Evolutionary conservation across 2,888 invertebrate species (phyloP).

Genomic region (Sthenelais limicola): DNA sequence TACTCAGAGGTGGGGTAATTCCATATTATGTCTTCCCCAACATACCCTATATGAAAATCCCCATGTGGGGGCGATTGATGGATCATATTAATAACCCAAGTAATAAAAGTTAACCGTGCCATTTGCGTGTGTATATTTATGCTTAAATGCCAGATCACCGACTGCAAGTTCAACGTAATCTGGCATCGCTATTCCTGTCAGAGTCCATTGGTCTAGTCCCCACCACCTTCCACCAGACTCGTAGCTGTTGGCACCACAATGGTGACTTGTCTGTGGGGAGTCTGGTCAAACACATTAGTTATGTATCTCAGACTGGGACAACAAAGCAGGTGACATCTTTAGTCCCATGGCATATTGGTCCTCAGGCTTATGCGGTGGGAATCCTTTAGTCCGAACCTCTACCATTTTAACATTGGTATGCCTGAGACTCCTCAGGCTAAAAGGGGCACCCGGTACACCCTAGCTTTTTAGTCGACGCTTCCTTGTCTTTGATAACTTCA

Average conservation of each 20-base stretch:
- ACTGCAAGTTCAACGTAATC: too few species aligned
- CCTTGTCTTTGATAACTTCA: slow-evolving; percentile 35
- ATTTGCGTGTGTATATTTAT: too few species aligned
- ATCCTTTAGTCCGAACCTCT: too few species aligned
- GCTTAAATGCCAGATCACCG: too few species aligned
- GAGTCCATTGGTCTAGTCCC: neutral
- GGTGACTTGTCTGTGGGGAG: neutral
- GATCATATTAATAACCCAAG: too few species aligned
- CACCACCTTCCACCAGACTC: neutral
- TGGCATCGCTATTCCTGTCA: neutral
- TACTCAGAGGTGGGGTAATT: too few species aligned
- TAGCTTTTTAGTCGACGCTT: neutral
- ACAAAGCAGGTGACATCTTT: neutral
- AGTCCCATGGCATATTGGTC: slow-evolving; percentile 2
- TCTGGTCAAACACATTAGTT: slow-evolving; percentile 16
- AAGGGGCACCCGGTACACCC: slow-evolving; percentile 4
- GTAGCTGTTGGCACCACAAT: slow-evolving; percentile 22
- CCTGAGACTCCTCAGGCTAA: neutral
- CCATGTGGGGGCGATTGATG: too few species aligned
- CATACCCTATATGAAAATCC: too few species aligned
- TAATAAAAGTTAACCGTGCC: too few species aligned
- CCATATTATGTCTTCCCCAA: too few species aligned
- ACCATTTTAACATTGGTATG: too few species aligned
- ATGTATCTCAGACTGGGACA: slow-evolving; percentile 30
- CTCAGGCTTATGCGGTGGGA: slow-evolving; percentile 5